Evolutionary conservation across 2,113 vertebrate species (phyloP), one percentile per base, ranked within the genome.

Genomic region (Rallus limicola): DNA sequence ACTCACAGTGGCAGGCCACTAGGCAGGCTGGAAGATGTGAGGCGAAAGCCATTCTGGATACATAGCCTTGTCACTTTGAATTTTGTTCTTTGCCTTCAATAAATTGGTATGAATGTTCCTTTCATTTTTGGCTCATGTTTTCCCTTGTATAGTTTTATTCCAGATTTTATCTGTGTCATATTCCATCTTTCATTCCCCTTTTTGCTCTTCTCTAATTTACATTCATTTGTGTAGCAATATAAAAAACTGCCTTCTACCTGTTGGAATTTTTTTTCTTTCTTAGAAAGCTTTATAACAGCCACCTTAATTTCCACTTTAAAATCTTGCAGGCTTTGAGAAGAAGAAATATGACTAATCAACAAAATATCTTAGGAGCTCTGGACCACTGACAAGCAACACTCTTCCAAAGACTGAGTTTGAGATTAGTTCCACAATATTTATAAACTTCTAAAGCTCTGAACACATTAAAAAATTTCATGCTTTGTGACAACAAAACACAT

Each of bases 231-330:
- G 59, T 90, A 93, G 38, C 46, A 77, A 55, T 48, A 25, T 36
- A 86, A 58, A 29, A 29, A 80, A 68, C 56, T 38, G 46, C 21
- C 16, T 91, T 86, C 82, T 68, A 72, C 38, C 59, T 56, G 23
- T 19, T 65, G 25, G 24, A 9, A 5, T 7, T 3, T 59, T 59
- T 91, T 80, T 93, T 52, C 29, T 88, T 86, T 82, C 80, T 86
- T 81, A 78, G 40, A 78, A 86, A 90, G 29, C 13, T 82, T 70
- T 48, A 42, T 52, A 83, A 94, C 11, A 2, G 16, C 9, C 7
- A 21, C 40, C 34, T 85, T 85, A 76, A 92, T 70, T 89, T 82
- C 46, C 38, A 59, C 77, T 83, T 88, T 88, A 90, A 96, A 94
- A 94, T 21, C 7, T 56, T 81, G 26, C 9, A 86, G 60, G 46